Evolutionary conservation across 2,113 vertebrate species (phyloP).

Genomic region (Uria lomvia): DNA sequence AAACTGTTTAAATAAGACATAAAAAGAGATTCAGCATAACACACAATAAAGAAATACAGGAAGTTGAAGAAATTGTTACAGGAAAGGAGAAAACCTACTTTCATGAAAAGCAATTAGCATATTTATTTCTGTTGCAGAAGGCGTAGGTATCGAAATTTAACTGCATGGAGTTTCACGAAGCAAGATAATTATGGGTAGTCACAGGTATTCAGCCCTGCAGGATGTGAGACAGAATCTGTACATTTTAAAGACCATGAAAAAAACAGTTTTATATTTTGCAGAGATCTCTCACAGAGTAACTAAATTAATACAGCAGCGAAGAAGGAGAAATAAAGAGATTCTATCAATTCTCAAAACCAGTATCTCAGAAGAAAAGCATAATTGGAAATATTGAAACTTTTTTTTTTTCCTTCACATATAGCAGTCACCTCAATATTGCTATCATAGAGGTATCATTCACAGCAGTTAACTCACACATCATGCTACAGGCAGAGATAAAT

Average conservation of each 20-base stretch:
- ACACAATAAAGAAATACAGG: not conserved
- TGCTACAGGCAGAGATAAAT: not conserved
- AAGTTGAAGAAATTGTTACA: constrained; percentile 48
- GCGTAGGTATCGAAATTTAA: constrained; percentile 27
- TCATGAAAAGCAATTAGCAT: constrained; percentile 42
- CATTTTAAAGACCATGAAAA: not conserved
- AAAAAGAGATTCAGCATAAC: constrained; percentile 15
- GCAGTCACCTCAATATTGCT: not conserved
- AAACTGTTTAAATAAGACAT: not conserved
- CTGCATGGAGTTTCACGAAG: not conserved
- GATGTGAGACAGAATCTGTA: not conserved
- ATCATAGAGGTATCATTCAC: not conserved
- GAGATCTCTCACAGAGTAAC: not conserved
- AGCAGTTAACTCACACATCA: not conserved
- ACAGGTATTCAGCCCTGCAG: not conserved
- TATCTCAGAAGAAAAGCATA: not conserved
- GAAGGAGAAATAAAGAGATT: not conserved
- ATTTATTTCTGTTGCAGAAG: constrained; percentile 53
- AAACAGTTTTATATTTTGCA: not conserved
- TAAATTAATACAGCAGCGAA: not conserved
- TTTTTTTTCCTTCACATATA: not conserved
- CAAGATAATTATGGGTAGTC: not conserved
- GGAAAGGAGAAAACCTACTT: constrained; percentile 30
- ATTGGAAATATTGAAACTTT: not conserved
- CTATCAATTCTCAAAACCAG: not conserved